Evolutionary conservation across 2,888 invertebrate species (phyloP), one percentile per base, ranked within the genome.

Genomic region (Nephrotoma guestfalica): DNA sequence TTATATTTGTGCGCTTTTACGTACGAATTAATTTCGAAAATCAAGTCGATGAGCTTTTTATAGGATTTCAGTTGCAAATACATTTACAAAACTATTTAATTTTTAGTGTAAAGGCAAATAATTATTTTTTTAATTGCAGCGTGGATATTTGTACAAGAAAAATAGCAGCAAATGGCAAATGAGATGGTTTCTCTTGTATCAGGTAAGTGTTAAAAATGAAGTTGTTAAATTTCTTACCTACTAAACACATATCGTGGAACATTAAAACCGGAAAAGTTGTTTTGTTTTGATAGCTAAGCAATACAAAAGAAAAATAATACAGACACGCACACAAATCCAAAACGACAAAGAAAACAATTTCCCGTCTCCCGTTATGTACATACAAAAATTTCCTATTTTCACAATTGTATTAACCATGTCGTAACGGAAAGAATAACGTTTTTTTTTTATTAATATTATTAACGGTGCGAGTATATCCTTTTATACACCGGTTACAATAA

Each of bases 101-200:
- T 71, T 71, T 18, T 71, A 1, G 30, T 30, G 3, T 2, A 30
- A 30, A 30, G 3, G 2, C 3, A 30, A 30, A 30, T 30, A 30
- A 30, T 87, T 42, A 86, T 86, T 87, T 86, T 41, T 57, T 87
- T 88, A 88, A 88, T 91, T 90, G 0, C 93, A 96, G 92, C 93
- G 95, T 87, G 97, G 97, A 86, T 96, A 96, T 91, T 93, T 97
- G 88, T 95, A 96, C 92, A 97, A 97, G 91, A 93, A 96, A 89
- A 96, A 97, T 90, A 96, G 94, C 89, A 95, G 95, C 88, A 97
- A 97, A 92, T 98, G 98, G 98, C 97, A 97, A 90, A 92, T 95
- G 86, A 92, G 96, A 86, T 96, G 96, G 95, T 96, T 96, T 91
- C 93, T 96, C 43, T 93, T 96, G 1, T 96, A 96, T 89, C 96